Evolutionary conservation across 2,888 invertebrate species (phyloP).

Genomic region (Drosophila colorata): DNA sequence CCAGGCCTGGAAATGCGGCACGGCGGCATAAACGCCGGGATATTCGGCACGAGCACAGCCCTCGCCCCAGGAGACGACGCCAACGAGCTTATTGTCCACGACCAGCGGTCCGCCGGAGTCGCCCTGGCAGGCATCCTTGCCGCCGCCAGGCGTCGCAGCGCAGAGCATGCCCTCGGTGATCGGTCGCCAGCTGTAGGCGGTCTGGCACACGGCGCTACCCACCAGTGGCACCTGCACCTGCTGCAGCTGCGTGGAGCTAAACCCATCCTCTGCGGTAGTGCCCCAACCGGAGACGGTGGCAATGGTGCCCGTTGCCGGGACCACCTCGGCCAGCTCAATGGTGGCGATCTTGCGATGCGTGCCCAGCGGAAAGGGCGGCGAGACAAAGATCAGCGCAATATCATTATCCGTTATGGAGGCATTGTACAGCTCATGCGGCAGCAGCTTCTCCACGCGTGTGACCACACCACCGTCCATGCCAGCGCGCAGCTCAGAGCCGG

Average conservation of each 20-base stretch:
- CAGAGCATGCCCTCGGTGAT: conserved; percentile 73
- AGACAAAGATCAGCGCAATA: conserved; percentile 85
- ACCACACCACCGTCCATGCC: conserved; percentile 86
- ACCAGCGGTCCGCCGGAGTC: conserved; percentile 75
- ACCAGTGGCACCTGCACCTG: conserved; percentile 69
- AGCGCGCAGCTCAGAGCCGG: conserved; percentile 82
- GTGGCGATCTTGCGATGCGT: conserved; percentile 50
- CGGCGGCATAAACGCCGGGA: conserved; percentile 74
- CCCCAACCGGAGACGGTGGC: conserved; percentile 80
- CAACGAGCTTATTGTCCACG: conserved; percentile 44
- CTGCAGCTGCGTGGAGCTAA: conserved; percentile 52
- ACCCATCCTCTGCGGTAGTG: conserved; percentile 56
- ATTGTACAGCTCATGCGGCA: conserved; percentile 86
- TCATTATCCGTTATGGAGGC: conserved; percentile 85
- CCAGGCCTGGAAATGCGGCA: conserved; percentile 58
- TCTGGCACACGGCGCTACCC: conserved; percentile 50
- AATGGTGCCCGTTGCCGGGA: conserved; percentile 53
- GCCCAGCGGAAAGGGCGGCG: conserved; percentile 54
- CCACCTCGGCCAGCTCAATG: conserved; percentile 48
- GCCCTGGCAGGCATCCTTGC: conserved; percentile 76
- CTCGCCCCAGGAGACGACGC: conserved; percentile 77
- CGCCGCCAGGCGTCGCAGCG: conserved; percentile 63
- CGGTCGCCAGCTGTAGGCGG: conserved; percentile 61
- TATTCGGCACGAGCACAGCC: conserved; percentile 69
- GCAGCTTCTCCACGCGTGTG: conserved; percentile 85